These are phyloP conservation scores for Eupelmus urozonus DNA, from an alignment of 2,888 invertebrate genomes.

Conservation along the genomic window DNA sequence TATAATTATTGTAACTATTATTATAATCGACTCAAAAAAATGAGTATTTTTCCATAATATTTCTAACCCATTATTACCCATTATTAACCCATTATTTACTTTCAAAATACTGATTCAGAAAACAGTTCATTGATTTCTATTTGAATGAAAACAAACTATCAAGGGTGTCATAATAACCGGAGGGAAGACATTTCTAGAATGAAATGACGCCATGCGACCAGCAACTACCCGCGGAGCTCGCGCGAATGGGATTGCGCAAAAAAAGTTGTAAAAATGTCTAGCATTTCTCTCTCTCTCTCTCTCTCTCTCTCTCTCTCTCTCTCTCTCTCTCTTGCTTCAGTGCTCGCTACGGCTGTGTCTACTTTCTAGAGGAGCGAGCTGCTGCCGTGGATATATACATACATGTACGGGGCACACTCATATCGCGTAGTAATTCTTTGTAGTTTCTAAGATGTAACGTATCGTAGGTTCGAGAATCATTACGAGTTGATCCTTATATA, in stretches of 20 bases:
- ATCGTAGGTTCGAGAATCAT: too few species aligned
- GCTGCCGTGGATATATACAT: too few species aligned
- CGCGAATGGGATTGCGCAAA: constrained; percentile 43
- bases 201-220: not conserved
- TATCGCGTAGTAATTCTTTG: too few species aligned
- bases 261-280: constrained; percentile 59
- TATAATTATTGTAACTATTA: too few species aligned
- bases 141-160: not conserved
- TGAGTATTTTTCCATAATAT: too few species aligned
- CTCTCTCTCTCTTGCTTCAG: not conserved
- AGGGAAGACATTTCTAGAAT: constrained; percentile 14
- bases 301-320: not conserved
- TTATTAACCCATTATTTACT: too few species aligned
- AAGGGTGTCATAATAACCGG: not conserved
- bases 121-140: not conserved
- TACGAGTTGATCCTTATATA: too few species aligned
- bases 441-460: too few species aligned
- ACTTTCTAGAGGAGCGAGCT: constrained; percentile 1
- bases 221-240: not conserved
- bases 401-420: too few species aligned
- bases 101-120: too few species aligned
- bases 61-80: too few species aligned
- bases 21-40: too few species aligned
- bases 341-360: not conserved
- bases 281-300: not conserved